A percentile compares a stretch with the other conserved stretches of the same genome.
Evolutionary conservation across 2,888 invertebrate genomes (phyloP).

Genomic region (Eristalis arbustorum): DNA sequence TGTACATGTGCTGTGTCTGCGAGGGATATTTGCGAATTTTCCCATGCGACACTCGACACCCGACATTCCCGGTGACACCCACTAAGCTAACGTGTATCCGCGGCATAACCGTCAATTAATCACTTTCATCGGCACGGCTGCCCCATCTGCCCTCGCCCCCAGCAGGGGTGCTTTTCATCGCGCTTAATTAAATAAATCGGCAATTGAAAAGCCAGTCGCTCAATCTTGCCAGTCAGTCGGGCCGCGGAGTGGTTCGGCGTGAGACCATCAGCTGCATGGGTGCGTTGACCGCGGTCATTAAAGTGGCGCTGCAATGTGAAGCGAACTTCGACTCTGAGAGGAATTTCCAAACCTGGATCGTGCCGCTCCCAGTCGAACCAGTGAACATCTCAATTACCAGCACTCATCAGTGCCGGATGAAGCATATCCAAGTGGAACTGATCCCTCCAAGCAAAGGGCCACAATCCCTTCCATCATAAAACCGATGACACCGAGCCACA

Average conservation of each 20-base stretch:
- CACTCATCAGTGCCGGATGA: neutral
- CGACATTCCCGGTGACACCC: conserved; percentile 11
- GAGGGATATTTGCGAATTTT: conserved; percentile 34
- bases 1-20: neutral
- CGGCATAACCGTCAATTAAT: conserved; percentile 35
- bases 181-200: conserved; percentile 47
- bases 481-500: conserved; percentile 38
- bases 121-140: neutral
- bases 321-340: conserved; percentile 30
- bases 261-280: neutral
- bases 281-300: neutral
- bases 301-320: conserved; percentile 5
- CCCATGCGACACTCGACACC: conserved; percentile 10
- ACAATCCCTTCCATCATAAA: conserved; percentile 48
- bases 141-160: neutral
- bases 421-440: conserved; percentile 24
- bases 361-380: conserved; percentile 3
- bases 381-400: conserved; percentile 41
- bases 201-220: conserved; percentile 52
- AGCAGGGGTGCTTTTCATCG: conserved; percentile 8
- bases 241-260: neutral
- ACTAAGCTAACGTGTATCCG: conserved; percentile 7
- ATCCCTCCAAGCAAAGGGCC: conserved; percentile 6
- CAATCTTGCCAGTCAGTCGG: conserved; percentile 39
- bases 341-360: neutral